These are phyloP conservation scores for Alloplasta piceator DNA, from an alignment of 2,888 invertebrate genomes.

Conservation along the genomic window DNA sequence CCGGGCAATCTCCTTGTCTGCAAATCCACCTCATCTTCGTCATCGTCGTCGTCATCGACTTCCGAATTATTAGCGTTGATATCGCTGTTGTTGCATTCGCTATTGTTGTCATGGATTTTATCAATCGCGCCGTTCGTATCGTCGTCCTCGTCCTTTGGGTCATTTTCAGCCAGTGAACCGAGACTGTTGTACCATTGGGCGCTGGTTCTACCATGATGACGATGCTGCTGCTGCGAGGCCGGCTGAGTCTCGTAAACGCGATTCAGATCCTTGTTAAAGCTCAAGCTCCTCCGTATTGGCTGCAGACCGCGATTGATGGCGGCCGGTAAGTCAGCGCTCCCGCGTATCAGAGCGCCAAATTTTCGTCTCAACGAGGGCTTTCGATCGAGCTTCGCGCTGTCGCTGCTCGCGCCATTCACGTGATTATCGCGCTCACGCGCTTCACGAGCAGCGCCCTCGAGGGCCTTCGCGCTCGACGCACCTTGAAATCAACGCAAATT, in stretches of 20 bases:
- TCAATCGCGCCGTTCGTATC: slow-evolving; percentile 25
- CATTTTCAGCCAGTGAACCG: slow-evolving; percentile 78
- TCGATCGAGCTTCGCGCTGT: slow-evolving; percentile 72
- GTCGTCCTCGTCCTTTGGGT: slow-evolving; percentile 67
- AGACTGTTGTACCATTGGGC: slow-evolving; percentile 81
- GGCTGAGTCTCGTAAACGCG: slow-evolving; percentile 65
- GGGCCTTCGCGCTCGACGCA: slow-evolving; percentile 24
- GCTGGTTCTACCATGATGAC: slow-evolving; percentile 71
- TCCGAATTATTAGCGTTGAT: slow-evolving; percentile 40
- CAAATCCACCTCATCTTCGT: slow-evolving; percentile 24
- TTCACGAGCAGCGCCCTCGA: not conserved
- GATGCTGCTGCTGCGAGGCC: slow-evolving; percentile 54
- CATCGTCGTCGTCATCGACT: slow-evolving; percentile 57
- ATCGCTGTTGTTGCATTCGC: slow-evolving; percentile 16
- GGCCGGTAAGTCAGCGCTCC: slow-evolving; percentile 79
- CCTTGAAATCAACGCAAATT: slow-evolving; percentile 13
- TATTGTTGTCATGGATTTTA: slow-evolving; percentile 12
- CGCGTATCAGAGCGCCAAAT: slow-evolving; percentile 76
- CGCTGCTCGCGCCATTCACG: not conserved
- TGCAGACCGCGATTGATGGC: slow-evolving; percentile 78
- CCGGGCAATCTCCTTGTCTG: slow-evolving; percentile 49
- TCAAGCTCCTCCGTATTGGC: slow-evolving; percentile 79
- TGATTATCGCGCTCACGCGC: slow-evolving; percentile 16
- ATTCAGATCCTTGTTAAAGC: slow-evolving; percentile 79
- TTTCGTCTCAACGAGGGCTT: slow-evolving; percentile 77